Evolutionary conservation across 2,797 vertebrate genomes (phyloP).

Genomic region (Zenarchopterus dispar): DNA sequence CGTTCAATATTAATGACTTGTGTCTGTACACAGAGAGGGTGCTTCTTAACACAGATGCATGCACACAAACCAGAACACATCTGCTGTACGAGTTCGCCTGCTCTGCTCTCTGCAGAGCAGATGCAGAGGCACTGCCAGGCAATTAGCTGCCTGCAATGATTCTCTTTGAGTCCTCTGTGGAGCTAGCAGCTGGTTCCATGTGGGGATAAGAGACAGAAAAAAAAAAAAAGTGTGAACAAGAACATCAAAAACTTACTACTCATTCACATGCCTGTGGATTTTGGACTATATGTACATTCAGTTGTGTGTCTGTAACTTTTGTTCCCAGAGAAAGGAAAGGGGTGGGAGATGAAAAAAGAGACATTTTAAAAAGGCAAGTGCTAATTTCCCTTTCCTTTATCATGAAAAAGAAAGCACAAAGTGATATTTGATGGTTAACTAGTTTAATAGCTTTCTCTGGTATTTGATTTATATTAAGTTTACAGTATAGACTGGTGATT

Average conservation of each 20-base stretch:
- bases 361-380: too few species aligned
- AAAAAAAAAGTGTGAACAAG: conserved; percentile 63
- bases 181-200: conserved; percentile 78
- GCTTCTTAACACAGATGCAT: conserved; percentile 42
- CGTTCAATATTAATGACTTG: conserved; percentile 73
- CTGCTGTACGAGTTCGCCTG: conserved; percentile 82
- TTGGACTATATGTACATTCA: conserved; percentile 23
- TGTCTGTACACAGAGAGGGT: conserved; percentile 59
- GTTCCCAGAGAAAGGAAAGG: too few species aligned
- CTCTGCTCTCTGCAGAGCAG: conserved; percentile 78
- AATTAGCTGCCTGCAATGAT: conserved; percentile 82
- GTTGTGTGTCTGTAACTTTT: conserved; percentile 12
- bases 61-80: conserved; percentile 68
- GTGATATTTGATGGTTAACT: too few species aligned
- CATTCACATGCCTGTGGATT: conserved; percentile 39
- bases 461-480: too few species aligned
- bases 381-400: too few species aligned
- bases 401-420: too few species aligned
- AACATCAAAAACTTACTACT: conserved; percentile 55
- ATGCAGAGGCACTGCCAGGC: conserved; percentile 81
- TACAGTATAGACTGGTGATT: background rate
- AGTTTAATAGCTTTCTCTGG: too few species aligned
- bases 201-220: conserved; percentile 42
- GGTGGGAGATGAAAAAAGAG: too few species aligned
- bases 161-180: conserved; percentile 75